Conservation (phyloP, 2,797 vertebrate genomes). For the Menidia menidia region DNA sequence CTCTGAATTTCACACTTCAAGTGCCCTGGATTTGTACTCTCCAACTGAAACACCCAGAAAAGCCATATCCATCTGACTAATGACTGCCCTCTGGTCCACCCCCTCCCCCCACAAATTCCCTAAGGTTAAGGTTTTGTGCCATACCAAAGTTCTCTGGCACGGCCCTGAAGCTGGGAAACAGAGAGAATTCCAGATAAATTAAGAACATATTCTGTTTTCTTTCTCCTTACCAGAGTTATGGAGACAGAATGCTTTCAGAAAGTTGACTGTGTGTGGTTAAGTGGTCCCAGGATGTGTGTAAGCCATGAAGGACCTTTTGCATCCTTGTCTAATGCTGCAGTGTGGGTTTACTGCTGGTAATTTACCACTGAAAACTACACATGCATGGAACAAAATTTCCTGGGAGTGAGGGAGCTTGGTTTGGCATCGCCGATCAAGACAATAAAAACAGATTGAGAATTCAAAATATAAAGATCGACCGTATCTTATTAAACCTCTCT, state of each 20-base stretch:
- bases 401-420: conserved; percentile 7
- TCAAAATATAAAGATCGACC: conserved; percentile 16
- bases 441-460: conserved; percentile 28
- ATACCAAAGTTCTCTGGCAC: conserved; percentile 63
- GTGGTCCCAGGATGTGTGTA: conserved; percentile 22
- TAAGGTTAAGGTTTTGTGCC: conserved; percentile 51
- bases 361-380: conserved; percentile 3
- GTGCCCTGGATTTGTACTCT: conserved; percentile 35
- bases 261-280: conserved; percentile 36
- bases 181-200: conserved; percentile 75
- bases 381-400: conserved; percentile 9
- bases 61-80: conserved; percentile 49
- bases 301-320: conserved; percentile 13
- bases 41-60: conserved; percentile 26
- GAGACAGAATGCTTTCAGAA: conserved; percentile 48
- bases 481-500: conserved; percentile 15
- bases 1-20: conserved; percentile 18
- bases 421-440: conserved; percentile 27
- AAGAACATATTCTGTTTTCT: conserved; percentile 71
- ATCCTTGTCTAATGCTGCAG: conserved; percentile 1
- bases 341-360: conserved; percentile 13
- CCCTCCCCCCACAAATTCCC: conserved; percentile 64
- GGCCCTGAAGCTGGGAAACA: conserved; percentile 58
- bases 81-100: conserved; percentile 55
- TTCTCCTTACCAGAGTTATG: conserved; percentile 55